phyloP scores from a whole-genome alignment of 37 sponge, comb jelly and placozoan genomes.

The Cliona cf. orientalis region DNA sequence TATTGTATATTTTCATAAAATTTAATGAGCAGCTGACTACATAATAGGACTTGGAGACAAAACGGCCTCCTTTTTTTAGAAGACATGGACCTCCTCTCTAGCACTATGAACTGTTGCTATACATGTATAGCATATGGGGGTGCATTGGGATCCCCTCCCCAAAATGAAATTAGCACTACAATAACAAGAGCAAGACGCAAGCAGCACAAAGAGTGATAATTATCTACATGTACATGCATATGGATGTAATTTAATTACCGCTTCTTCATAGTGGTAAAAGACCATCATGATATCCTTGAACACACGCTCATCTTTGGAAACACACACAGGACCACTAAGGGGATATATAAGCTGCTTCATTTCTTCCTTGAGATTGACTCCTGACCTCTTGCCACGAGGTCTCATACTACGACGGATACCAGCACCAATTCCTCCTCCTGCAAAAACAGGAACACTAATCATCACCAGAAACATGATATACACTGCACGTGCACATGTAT shows the following conservation, averaged over 20 bases:
- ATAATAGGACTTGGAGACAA: no score
- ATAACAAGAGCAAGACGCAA: no score
- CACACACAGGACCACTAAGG: conserved; percentile 37
- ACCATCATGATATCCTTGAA: conserved; percentile 46
- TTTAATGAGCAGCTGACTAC: not conserved
- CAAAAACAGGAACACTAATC: no score
- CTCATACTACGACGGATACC: conserved; percentile 13
- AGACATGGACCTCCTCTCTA: no score
- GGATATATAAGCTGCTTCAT: conserved; percentile 49
- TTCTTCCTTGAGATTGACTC: conserved; percentile 46
- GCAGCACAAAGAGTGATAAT: not conserved
- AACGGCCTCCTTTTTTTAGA: no score
- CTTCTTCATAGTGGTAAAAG: conserved; percentile 51
- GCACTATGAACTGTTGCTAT: no score
- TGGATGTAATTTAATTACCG: conserved; percentile 1
- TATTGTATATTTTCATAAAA: not conserved
- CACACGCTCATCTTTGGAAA: conserved; percentile 44
- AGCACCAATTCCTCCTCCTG: no score
- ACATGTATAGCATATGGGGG: no score
- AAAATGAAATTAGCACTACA: no score
- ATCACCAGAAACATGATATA: no score
- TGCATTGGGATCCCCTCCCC: no score
- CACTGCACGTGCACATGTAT: no score
- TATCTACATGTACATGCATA: not conserved
- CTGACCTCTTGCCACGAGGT: not conserved